Base-by-base conservation (phyloP, 2,888 invertebrate species). In the Ecdyonurus torrentis region DNA sequence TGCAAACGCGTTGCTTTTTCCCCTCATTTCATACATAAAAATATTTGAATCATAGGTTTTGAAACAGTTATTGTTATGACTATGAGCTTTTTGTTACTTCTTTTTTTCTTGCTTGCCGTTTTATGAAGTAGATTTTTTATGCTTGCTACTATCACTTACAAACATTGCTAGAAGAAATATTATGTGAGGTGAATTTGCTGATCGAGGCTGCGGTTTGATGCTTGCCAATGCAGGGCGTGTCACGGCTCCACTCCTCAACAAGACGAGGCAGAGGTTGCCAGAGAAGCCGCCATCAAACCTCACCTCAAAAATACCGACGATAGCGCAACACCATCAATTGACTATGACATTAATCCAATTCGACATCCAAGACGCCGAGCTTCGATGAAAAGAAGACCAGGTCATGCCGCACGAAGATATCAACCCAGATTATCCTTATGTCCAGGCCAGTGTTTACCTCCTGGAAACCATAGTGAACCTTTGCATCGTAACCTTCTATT, bases 401-500 rank as follows among this genome's bases (percentile, higher is more conserved):
- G 64, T 52, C 59, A 59, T 20, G 61, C 64, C 23, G 62, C 64
- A 19, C 50, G 64, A 10, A 58, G 64, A 55, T 64, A 64, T 55
- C 64, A 64, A 55, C 64, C 63, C 22, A 58, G 63, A 20, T 53
- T 63, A 52, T 63, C 63, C 20, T 52, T 59, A 37, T 63, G 63
- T 22, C 59, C 63, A 37, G 63, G 63, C 10, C 59, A 63, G 52
- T 63, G 63, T 37, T 24, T 58, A 19, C 59, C 63, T 20, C 20
- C 59, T 20, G 52, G 25, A 23, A 60, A 59, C 37, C 60, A 60
- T 19, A 63, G 60, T 24, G 60, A 63, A 19, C 60, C 63, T 18
- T 59, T 58, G 25, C 63, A 63, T 50, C 62, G 62, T 18, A 64
- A 63, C 23, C 61, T 65, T n/a, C 61, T 65, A 24, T 59, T 65